Evolutionary conservation across 2,113 vertebrate genomes (phyloP), one percentile per base, ranked within the genome.

Genomic region (Aythya baeri): DNA sequence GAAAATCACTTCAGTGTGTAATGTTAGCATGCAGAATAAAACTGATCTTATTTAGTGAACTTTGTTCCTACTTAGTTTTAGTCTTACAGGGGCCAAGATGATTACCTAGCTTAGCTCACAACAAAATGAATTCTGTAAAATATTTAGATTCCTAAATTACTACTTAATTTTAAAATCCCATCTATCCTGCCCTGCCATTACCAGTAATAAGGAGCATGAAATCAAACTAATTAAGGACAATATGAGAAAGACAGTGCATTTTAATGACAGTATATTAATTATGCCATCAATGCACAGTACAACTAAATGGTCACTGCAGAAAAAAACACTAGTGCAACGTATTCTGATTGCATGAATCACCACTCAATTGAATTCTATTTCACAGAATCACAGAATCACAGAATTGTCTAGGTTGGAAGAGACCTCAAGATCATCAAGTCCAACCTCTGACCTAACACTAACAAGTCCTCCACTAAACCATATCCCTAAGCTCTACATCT

Each of bases 21-120:
- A 80, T 29, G 57, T 17, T 90, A 74, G 36, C 49, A 88, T 25
- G 58, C 38, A 86, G 65, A 94, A 79, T 43, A 76, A 68, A 91
- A 85, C 67, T 55, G 74, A 80, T 67, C 22, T 70, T 84, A 78
- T 80, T 82, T 77, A 80, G 31, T 88, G 76, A 94, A 94, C 50
- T 86, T 91, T 87, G 58, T 62, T 67, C 43, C 61, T 86, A 32
- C 46, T 78, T 75, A 59, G 49, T 81, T 93, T 74, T 46, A 75
- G 70, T 78, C 68, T 81, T 63, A n/a, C 44, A 78, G 31, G 21
- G 82, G 44, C 84, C 84, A 80, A 91, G 67, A 54, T 0, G 3
- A 86, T 91, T 93, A 87, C 44, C 54, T 80, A 78, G 78, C 36
- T 86, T 59, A 85, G 49, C 46, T 89, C 72, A 59, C 58, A 87